These are phyloP conservation scores for Psococerastis gibbosa DNA, from an alignment of 2,888 invertebrate species.

Conservation along the genomic window DNA sequence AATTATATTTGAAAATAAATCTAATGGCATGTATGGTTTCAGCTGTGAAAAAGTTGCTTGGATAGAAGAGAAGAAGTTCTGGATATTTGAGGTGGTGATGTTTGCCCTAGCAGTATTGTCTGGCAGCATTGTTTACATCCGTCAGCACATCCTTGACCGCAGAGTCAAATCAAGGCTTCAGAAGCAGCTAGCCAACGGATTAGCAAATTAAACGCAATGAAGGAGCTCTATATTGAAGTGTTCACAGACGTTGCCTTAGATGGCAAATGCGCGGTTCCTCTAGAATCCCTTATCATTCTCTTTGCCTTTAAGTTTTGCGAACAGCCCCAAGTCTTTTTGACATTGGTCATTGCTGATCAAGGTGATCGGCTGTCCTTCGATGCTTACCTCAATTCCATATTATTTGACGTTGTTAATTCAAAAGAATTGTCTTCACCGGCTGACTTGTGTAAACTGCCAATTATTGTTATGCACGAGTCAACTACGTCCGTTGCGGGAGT, in stretches of 20 bases:
- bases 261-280: slow-evolving; percentile 26
- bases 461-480: slow-evolving; percentile 30
- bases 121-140: slow-evolving; percentile 39
- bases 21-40: slow-evolving; percentile 22
- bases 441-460: slow-evolving; percentile 38
- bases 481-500: slow-evolving; percentile 53
- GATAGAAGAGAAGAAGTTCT: slow-evolving; percentile 66
- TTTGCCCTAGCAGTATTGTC: slow-evolving; percentile 44
- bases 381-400: slow-evolving; percentile 24
- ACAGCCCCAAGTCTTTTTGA: slow-evolving; percentile 27
- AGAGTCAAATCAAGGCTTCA: slow-evolving; percentile 46
- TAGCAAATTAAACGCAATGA: slow-evolving; percentile 23
- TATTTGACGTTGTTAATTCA: slow-evolving; percentile 14
- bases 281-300: slow-evolving; percentile 43
- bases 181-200: slow-evolving; percentile 48
- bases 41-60: slow-evolving; percentile 74
- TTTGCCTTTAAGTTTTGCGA: slow-evolving; percentile 40
- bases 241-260: slow-evolving; percentile 18
- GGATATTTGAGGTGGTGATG: slow-evolving; percentile 59
- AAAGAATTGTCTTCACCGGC: slow-evolving; percentile 26
- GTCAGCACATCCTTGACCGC: slow-evolving; percentile 46
- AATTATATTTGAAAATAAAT: slow-evolving; percentile 5
- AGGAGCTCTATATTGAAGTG: slow-evolving; percentile 23
- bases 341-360: slow-evolving; percentile 24
- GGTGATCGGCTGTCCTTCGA: slow-evolving; percentile 20